These are phyloP conservation scores for Ichneumoninae sp. DNA, from an alignment of 2,888 invertebrate genomes.

Conservation along the genomic window DNA sequence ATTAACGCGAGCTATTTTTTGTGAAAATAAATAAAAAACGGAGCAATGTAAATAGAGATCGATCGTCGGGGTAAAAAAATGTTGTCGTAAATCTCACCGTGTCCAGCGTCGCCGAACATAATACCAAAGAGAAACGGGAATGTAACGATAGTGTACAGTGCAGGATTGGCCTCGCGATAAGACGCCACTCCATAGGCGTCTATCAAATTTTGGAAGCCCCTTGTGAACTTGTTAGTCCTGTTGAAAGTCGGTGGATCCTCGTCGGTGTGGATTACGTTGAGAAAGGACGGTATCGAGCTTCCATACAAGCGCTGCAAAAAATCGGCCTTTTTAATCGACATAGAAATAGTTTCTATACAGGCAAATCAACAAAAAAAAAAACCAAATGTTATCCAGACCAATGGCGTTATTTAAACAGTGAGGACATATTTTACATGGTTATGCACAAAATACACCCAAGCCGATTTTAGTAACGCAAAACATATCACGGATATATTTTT, in stretches of 20 bases:
- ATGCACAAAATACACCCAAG: background rate
- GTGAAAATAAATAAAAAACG: background rate
- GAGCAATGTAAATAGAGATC: background rate
- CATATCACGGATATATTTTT: constrained; percentile 11
- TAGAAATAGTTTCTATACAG: background rate
- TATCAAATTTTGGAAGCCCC: constrained; percentile 96
- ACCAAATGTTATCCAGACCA: background rate
- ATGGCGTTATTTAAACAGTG: background rate
- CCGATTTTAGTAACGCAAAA: background rate
- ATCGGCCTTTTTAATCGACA: constrained; percentile 5
- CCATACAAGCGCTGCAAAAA: constrained; percentile 88
- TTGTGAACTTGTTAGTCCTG: constrained; percentile 96
- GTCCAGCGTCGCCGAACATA: constrained; percentile 98
- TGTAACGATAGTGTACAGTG: constrained; percentile 94
- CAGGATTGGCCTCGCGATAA: constrained; percentile 95
- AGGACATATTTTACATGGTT: background rate
- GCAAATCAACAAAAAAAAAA: background rate
- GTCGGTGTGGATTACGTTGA: constrained; percentile 93
- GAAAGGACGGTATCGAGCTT: constrained; percentile 95
- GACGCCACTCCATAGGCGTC: constrained; percentile 97
- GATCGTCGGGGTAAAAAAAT: background rate
- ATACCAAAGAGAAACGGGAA: constrained; percentile 98
- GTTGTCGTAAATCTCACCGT: constrained; percentile 85
- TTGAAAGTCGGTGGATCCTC: constrained; percentile 96
- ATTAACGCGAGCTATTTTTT: background rate